A percentile compares a stretch with the other conserved stretches of the same genome.
Conservation (phyloP, 1,140 invertebrate species). For the Drosophila virilis region DNA sequence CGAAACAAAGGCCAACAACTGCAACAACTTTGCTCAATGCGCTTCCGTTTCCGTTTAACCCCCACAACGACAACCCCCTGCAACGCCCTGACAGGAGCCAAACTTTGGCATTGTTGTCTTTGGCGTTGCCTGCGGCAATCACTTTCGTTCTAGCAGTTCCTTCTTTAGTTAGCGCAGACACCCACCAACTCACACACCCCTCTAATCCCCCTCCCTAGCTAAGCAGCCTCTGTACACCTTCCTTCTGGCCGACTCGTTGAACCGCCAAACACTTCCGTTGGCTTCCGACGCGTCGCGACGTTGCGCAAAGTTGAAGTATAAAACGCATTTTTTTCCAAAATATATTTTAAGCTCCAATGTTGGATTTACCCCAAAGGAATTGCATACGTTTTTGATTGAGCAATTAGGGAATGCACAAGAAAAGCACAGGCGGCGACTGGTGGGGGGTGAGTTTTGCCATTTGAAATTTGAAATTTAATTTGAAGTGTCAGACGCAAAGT, state of each 20-base stretch:
- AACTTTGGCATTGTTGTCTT: conserved; percentile 80
- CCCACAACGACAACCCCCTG: neutral
- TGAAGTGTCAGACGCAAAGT: conserved; percentile 74
- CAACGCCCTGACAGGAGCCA: conserved; percentile 36
- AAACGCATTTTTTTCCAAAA: conserved; percentile 58
- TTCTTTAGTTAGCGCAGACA: conserved; percentile 19
- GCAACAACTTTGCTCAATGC: conserved; percentile 81
- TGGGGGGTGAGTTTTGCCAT: conserved; percentile 8
- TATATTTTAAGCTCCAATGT: conserved; percentile 61
- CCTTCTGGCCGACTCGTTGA: conserved; percentile 28
- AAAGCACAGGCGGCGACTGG: neutral
- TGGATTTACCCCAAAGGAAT: conserved; percentile 71
- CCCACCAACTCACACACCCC: neutral
- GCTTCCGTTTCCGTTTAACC: conserved; percentile 74
- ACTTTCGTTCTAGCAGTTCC: conserved; percentile 59
- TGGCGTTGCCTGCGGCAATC: conserved; percentile 75
- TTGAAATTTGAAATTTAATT: conserved; percentile 74
- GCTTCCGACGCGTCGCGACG: conserved; percentile 27
- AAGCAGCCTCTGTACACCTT: too few relatives aligned
- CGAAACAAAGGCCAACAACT: conserved; percentile 78
- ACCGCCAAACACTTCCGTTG: conserved; percentile 75
- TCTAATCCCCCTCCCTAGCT: too few relatives aligned
- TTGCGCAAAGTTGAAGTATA: conserved; percentile 60
- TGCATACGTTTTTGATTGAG: conserved; percentile 80
- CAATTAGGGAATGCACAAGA: conserved; percentile 65